These are phyloP conservation scores for Prorops nasuta DNA, from an alignment of 1,140 invertebrate genomes.

Conservation along the genomic window DNA sequence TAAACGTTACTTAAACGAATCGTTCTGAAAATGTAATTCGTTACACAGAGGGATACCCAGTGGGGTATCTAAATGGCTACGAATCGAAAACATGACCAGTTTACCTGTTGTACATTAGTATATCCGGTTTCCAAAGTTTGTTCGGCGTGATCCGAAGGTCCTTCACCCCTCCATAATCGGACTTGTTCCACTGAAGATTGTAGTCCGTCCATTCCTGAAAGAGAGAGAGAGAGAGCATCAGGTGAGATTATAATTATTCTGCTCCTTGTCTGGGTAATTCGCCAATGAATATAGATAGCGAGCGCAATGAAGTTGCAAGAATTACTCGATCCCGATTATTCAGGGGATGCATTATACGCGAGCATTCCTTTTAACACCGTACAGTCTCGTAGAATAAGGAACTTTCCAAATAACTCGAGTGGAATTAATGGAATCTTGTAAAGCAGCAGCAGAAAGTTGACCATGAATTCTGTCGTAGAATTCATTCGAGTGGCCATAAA, in stretches of 20 bases:
- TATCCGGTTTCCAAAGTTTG: conserved; percentile 96
- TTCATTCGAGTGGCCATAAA: conserved; percentile 3
- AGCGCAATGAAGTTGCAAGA: conserved; percentile 13
- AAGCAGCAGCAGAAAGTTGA: background rate
- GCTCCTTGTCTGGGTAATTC: background rate
- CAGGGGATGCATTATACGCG: conserved; percentile 20
- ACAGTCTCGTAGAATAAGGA: too few relatives aligned
- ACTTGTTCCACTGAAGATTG: conserved; percentile 93
- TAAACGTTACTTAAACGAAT: too few relatives aligned
- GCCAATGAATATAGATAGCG: conserved; percentile 5
- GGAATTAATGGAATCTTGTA: background rate
- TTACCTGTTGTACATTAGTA: conserved; percentile 99
- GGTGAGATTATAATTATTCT: conserved; percentile 2
- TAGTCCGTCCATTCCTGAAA: conserved; percentile 95
- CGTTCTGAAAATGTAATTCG: too few relatives aligned
- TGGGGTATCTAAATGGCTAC: too few relatives aligned
- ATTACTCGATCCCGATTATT: conserved; percentile 18
- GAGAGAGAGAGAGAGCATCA: conserved; percentile 10
- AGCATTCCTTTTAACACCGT: background rate
- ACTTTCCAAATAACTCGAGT: background rate
- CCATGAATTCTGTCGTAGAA: conserved; percentile 1
- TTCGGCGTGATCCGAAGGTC: conserved; percentile 91
- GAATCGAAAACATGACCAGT: conserved; percentile 30
- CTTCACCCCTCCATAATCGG: conserved; percentile 90
- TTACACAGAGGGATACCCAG: too few relatives aligned